A percentile compares a stretch with the other conserved stretches of the same genome.
phyloP scores from a whole-genome alignment of 2,797 vertebrate species.

The Acestrorhynchus altus region DNA sequence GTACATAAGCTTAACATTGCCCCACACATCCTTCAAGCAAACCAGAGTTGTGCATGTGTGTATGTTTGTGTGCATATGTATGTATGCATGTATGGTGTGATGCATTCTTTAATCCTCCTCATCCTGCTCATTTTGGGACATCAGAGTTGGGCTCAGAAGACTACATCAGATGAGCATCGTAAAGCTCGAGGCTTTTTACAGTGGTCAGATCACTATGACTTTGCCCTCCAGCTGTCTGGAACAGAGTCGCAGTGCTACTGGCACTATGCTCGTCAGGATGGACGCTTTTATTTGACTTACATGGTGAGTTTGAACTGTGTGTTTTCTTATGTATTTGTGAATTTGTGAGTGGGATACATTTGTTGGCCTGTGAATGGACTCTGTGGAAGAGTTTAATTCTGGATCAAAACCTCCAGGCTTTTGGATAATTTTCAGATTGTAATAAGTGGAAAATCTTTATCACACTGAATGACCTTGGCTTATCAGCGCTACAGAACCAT shows the following conservation, averaged over 20 bases:
- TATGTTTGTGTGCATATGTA: background rate
- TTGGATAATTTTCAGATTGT: background rate
- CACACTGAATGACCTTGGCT: slow-evolving; percentile 18
- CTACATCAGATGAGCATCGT: background rate
- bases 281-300: slow-evolving; percentile 88
- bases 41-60: background rate
- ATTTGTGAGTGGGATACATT: background rate
- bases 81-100: no score
- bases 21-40: slow-evolving; percentile 12
- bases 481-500: slow-evolving; percentile 2
- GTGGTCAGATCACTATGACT: slow-evolving; percentile 85
- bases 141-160: background rate
- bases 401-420: background rate
- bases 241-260: slow-evolving; percentile 85
- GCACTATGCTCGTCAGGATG: slow-evolving; percentile 86
- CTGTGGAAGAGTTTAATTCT: background rate
- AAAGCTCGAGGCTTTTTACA: slow-evolving; percentile 75
- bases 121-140: slow-evolving; percentile 23
- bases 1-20: slow-evolving; percentile 1
- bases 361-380: background rate
- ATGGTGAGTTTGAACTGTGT: slow-evolving; percentile 27
- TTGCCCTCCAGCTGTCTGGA: slow-evolving; percentile 80
- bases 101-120: slow-evolving; percentile 7
- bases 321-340: background rate
- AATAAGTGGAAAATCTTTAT: background rate